Conservation (phyloP, 2,113 vertebrate species). For the Brachyhypopomus gauderio region DNA sequence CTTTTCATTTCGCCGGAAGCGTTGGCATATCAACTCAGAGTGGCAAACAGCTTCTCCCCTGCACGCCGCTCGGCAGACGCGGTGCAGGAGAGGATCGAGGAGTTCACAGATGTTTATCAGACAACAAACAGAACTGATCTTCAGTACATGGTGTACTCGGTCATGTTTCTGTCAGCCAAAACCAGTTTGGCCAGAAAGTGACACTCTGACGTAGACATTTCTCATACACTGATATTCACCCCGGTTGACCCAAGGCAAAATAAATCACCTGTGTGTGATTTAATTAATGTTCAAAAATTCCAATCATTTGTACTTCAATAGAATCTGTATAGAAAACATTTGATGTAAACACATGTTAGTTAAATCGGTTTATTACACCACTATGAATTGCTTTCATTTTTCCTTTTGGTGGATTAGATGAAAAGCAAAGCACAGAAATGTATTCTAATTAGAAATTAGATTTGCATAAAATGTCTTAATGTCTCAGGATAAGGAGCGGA, state of each 20-base stretch:
- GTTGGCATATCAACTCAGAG: slow-evolving; percentile 66
- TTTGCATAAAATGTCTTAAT: neutral
- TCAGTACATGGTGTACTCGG: slow-evolving; percentile 59
- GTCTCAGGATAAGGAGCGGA: too few species aligned
- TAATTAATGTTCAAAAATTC: slow-evolving; percentile 14
- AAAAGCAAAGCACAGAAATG: neutral
- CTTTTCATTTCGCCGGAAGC: slow-evolving; percentile 53
- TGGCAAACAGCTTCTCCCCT: slow-evolving; percentile 71
- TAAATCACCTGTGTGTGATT: slow-evolving; percentile 38
- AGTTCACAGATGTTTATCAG: slow-evolving; percentile 56
- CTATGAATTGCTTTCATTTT: neutral
- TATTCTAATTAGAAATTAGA: neutral
- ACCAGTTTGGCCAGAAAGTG: slow-evolving; percentile 64
- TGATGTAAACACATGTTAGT: neutral
- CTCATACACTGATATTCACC: slow-evolving; percentile 55
- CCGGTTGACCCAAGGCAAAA: slow-evolving; percentile 53
- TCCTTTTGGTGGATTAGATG: neutral
- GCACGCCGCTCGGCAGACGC: slow-evolving; percentile 68
- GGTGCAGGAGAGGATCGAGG: slow-evolving; percentile 56
- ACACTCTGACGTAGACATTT: slow-evolving; percentile 60
- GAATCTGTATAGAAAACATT: neutral
- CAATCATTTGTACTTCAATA: neutral
- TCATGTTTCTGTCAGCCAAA: slow-evolving; percentile 66
- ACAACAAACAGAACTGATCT: slow-evolving; percentile 56
- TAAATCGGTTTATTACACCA: neutral